Evolutionary conservation across 2,113 vertebrate genomes (phyloP).

Genomic region (Marcusenius ussheri): DNA sequence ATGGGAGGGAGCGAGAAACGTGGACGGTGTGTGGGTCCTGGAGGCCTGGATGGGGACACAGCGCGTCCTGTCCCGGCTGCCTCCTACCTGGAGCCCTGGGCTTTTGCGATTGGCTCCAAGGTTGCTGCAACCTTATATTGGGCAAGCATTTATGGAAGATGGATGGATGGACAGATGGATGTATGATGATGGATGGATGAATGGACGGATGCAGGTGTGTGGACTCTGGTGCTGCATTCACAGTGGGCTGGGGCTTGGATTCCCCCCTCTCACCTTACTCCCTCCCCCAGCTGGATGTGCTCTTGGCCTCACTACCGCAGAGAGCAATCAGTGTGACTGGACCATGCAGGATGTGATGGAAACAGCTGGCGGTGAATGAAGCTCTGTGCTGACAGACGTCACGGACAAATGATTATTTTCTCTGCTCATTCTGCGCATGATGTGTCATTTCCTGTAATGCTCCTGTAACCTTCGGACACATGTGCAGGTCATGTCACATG

Average conservation of each 20-base stretch:
- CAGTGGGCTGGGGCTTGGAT: not conserved
- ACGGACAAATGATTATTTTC: not conserved
- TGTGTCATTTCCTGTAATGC: not conserved
- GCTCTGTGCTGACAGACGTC: not conserved
- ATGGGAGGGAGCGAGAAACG: not conserved
- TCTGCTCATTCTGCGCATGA: not conserved
- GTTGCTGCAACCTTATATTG: not conserved
- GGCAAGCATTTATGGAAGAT: not conserved
- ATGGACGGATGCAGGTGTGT: no score
- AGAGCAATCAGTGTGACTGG: not conserved
- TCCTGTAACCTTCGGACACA: not conserved
- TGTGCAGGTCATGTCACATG: not conserved
- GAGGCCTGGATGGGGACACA: no score
- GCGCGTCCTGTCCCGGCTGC: not conserved
- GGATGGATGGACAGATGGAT: not conserved
- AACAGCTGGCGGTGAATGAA: not conserved
- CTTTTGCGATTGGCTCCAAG: not conserved
- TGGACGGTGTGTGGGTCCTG: no score
- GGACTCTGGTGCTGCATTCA: not conserved
- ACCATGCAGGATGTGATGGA: not conserved
- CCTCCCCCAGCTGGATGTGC: conserved; percentile 8
- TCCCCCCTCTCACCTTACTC: not conserved
- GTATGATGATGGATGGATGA: not conserved
- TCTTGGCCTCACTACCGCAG: not conserved
- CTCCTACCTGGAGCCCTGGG: not conserved